Base-by-base conservation (phyloP, 2,888 invertebrate species). In the Agriopis leucophaearia region DNA sequence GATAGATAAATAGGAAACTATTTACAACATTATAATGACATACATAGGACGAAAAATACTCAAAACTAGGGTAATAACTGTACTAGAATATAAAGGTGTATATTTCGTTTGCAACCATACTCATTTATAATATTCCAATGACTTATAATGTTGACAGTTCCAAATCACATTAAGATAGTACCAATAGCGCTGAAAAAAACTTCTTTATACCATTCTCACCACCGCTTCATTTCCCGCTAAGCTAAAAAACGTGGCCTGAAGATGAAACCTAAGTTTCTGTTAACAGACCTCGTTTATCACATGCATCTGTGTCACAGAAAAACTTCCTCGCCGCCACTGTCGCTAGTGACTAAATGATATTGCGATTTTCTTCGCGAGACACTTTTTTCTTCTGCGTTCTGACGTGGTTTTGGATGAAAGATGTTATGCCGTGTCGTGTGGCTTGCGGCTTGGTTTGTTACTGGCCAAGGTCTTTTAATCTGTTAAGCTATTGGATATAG, bases 281-380 rank as follows among this genome's bases (percentile, higher is more conserved):
- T 63, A 65, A 58, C 60, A 82, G 74, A 44, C 44, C 68, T 85
- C 88, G 84, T 88, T 88, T 85, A 89, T 90, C 88, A 87, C 85
- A 78, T 86, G 85, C 87, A 90, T 87, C 88, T 85, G 87, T 81
- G 85, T 77, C 81, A 74, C 76, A 69, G 73, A 84, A 87, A 87
- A 87, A 88, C 79, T 82, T 83, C 72, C 78, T 71, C 77, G 76
- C 74, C 81, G 81, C 78, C 74, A 78, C 80, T 77, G 76, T 72
- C 81, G 81, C 78, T 75, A 79, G 81, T 78, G 81, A 85, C 88
- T 89, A 82, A 87, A 89, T 89, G 88, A 88, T 89, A 88, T 87
- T 86, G 86, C 86, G 82, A 89, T 89, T 85, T 86, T 78, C 74
- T 73, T 79, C 73, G 74, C 78, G 74, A 74, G 81, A 80, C 78